Percentiles rank a stretch among this genome's conserved stretches.
phyloP scores from a whole-genome alignment of 1,140 invertebrate species.

The Pentalonia nigronervosa region DNA sequence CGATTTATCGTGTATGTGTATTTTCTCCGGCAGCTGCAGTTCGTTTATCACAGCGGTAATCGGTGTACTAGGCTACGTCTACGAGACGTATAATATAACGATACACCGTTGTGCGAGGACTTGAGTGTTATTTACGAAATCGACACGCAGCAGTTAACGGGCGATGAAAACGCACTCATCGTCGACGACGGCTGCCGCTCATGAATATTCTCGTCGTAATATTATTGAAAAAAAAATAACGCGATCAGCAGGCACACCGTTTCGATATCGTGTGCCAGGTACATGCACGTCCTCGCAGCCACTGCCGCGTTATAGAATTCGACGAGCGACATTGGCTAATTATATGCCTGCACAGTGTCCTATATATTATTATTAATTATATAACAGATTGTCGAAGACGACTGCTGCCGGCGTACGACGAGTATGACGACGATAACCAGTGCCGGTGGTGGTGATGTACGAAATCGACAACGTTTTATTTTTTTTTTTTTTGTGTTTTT shows the following conservation, averaged over 20 bases:
- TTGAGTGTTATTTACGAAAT: not conserved
- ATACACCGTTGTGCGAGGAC: not conserved
- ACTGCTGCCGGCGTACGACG: not conserved
- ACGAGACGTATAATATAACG: not conserved
- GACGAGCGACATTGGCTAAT: not conserved
- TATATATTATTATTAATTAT: too few relatives aligned
- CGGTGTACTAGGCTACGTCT: too few relatives aligned
- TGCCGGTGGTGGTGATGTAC: not conserved
- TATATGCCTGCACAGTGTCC: not conserved
- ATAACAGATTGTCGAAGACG: not conserved
- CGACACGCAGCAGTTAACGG: not conserved
- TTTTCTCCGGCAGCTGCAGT: not conserved
- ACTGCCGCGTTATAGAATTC: not conserved
- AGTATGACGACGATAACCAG: not conserved
- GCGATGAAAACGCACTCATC: not conserved
- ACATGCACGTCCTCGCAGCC: not conserved
- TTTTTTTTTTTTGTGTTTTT: not conserved
- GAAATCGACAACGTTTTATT: not conserved
- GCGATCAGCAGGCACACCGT: not conserved
- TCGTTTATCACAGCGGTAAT: not conserved
- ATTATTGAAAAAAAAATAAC: not conserved
- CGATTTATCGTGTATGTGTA: not conserved
- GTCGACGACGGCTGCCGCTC: not conserved
- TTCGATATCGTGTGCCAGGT: not conserved
- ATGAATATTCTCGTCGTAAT: not conserved